Percentiles rank a stretch among this genome's conserved stretches.
These are phyloP conservation scores for Bradypus variegatus DNA, from an alignment of 2,797 vertebrate genomes.

Conservation along the genomic window DNA sequence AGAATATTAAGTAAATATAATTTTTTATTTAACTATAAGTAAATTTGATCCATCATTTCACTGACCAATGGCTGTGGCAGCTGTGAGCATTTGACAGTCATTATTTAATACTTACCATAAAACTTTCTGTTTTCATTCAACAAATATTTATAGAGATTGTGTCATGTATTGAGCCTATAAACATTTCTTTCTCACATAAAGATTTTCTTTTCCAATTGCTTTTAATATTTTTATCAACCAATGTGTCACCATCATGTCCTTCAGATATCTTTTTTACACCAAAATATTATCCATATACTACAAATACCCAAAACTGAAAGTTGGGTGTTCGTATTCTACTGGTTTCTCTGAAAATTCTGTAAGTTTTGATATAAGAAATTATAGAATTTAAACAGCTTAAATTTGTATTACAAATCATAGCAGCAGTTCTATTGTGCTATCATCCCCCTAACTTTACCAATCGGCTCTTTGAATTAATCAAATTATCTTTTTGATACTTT, in stretches of 20 bases:
- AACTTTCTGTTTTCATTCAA: neutral
- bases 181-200: neutral
- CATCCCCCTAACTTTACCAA: neutral
- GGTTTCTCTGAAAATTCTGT: slow-evolving; percentile 7
- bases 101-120: neutral
- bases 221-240: neutral
- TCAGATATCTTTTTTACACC: neutral
- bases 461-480: neutral
- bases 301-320: neutral
- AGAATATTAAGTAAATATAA: neutral
- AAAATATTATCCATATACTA: neutral
- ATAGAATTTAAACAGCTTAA: neutral
- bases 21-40: neutral
- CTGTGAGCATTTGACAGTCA: neutral
- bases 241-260: neutral
- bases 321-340: neutral
- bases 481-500: neutral
- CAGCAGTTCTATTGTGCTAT: neutral
- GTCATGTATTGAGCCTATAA: neutral
- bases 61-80: neutral
- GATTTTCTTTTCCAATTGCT: neutral
- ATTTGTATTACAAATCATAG: neutral
- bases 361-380: neutral
- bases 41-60: neutral
- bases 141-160: neutral